Base-by-base conservation (phyloP, 2,113 vertebrate genomes). In the Geothlypis trichas region DNA sequence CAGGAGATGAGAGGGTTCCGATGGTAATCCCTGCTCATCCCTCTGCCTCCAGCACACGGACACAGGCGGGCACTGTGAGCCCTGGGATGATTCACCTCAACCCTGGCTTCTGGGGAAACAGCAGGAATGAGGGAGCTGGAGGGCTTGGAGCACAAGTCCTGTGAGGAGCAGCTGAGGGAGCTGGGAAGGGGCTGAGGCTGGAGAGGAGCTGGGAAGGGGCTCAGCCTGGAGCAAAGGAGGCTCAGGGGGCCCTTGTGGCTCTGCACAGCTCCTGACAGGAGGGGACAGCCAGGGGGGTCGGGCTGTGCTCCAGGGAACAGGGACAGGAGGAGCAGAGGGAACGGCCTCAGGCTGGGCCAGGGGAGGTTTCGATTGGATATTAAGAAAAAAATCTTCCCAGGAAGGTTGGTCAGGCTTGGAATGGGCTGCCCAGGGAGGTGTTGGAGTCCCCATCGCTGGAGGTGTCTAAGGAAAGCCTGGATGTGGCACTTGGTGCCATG, bases 281-380 rank as follows among this genome's bases (percentile, higher is more conserved):
- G 35, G n/a, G 51, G 24, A 11, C 61, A 57, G 42, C 71, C 1
- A 4, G 23, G 49, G 59, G 26, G 4, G 2, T n/a, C 4, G 0
- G 41, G 69, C 12, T 74, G 1, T 66, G 35, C 69, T 8, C 71
- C 61, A 67, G 52, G 42, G 44, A n/a, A 42, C 61, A 42, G 52
- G 31, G 61, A 67, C 61, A 76, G 62, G 35, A 76, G 62, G 37
- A 75, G 1, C 1, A 58, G 7, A 49, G 62, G 44, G 1, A 3
- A 35, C 7, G 2, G 35, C 42, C 30, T 42, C 7, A 16, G 11
- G 3, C 51, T 49, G 24, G 3, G 3, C 35, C 42, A 41, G 10
- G 51, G 24, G 15, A 49, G 30, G 13, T 9, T 58, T 13, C 2
- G 8, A 20, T 3, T 26, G 71, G 42, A 26, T 24, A 58, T 58